Evolutionary conservation across 2,888 invertebrate species (phyloP).

Genomic region (Dascillus cervinus): DNA sequence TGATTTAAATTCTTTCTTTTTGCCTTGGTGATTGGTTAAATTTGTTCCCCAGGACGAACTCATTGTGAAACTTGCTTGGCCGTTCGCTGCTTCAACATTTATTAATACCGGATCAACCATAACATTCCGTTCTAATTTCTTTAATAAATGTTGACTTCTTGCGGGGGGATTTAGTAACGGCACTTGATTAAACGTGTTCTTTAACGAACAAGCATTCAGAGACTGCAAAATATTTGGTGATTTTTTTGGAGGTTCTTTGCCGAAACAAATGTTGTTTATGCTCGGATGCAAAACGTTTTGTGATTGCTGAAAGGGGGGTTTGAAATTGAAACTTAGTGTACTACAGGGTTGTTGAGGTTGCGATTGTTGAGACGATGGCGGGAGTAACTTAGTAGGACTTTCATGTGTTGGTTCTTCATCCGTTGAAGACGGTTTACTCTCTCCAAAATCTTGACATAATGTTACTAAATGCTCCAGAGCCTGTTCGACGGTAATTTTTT

Average conservation of each 20-base stretch:
- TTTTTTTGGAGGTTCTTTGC: conserved; percentile 26
- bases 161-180: conserved; percentile 29
- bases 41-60: conserved; percentile 26
- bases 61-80: conserved; percentile 14
- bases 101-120: conserved; percentile 19
- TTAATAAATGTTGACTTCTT: conserved; percentile 28
- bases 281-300: conserved; percentile 33
- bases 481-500: conserved; percentile 13
- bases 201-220: conserved; percentile 22
- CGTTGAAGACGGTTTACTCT: conserved; percentile 13
- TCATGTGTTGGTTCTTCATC: conserved; percentile 15
- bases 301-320: conserved; percentile 26
- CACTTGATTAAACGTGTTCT: conserved; percentile 26
- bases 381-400: conserved; percentile 24
- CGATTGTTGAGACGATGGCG: conserved; percentile 26
- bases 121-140: conserved; percentile 30
- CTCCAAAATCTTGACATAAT: conserved; percentile 11
- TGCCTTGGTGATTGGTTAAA: conserved; percentile 18
- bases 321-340: no score
- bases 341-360: no score
- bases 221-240: conserved; percentile 32
- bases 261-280: conserved; percentile 39
- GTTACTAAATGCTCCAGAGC: conserved; percentile 16
- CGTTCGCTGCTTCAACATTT: conserved; percentile 26
- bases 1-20: conserved; percentile 25